Evolutionary conservation across 2,888 invertebrate genomes (phyloP).

Genomic region (Acleris sparsana): DNA sequence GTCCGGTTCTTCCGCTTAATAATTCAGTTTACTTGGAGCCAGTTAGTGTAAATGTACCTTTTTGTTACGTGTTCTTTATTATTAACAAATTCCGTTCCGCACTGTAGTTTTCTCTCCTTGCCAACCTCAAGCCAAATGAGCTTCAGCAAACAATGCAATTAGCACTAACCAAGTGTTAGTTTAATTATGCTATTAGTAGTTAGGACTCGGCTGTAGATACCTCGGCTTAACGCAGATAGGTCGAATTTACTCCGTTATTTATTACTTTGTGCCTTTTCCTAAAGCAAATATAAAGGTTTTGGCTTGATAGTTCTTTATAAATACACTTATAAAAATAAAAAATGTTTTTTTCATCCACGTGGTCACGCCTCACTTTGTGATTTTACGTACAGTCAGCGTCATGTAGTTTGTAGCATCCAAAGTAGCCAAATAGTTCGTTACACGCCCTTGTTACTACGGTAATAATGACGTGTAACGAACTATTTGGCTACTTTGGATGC

Average conservation of each 20-base stretch:
- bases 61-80: neutral
- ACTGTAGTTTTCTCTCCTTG: slow-evolving; percentile 20
- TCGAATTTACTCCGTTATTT: slow-evolving; percentile 9
- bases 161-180: slow-evolving; percentile 33
- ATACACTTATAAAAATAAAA: neutral
- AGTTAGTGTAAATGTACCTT: neutral
- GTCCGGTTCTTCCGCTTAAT: slow-evolving; percentile 10
- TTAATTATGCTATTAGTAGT: slow-evolving; percentile 33
- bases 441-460: no score
- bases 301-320: neutral
- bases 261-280: neutral
- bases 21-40: slow-evolving; percentile 12
- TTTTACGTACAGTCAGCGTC: no score
- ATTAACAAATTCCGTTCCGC: neutral
- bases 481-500: no score
- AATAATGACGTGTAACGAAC: no score
- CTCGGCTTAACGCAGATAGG: slow-evolving; percentile 8
- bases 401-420: no score
- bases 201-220: slow-evolving; percentile 1
- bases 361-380: no score
- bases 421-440: no score
- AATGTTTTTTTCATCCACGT: no score
- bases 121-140: slow-evolving; percentile 24
- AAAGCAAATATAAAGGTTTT: neutral
- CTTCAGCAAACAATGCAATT: slow-evolving; percentile 34